phyloP scores from a whole-genome alignment of 2,797 vertebrate genomes.

The Decapterus maruadsi region DNA sequence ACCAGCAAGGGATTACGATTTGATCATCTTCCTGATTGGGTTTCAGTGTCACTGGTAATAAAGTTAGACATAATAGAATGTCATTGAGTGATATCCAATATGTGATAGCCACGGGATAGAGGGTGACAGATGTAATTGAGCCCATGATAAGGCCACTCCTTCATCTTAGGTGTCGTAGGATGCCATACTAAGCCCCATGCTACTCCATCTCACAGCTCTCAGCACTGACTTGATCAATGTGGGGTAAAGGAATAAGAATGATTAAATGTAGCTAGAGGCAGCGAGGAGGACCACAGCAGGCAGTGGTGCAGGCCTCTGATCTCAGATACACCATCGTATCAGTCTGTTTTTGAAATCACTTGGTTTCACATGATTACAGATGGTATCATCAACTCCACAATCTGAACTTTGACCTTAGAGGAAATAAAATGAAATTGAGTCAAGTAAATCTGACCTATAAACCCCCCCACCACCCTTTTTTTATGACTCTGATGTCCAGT shows the following conservation, averaged over 20 bases:
- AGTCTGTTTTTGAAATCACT: constrained; percentile 57
- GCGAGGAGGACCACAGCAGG: constrained; percentile 16
- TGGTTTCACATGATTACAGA: constrained; percentile 67
- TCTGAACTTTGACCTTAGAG: constrained; percentile 67
- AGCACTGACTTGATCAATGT: constrained; percentile 59
- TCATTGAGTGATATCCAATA: constrained; percentile 62
- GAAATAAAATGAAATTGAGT: constrained; percentile 68
- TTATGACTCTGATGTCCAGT: constrained; percentile 49
- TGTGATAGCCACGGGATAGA: constrained; percentile 51
- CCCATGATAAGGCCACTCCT: constrained; percentile 41
- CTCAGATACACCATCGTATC: constrained; percentile 25
- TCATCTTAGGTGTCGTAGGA: constrained; percentile 52
- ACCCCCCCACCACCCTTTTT: background rate
- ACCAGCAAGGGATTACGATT: constrained; percentile 60
- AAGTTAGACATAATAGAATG: constrained; percentile 64
- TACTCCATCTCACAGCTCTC: constrained; percentile 48
- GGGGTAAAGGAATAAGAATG: constrained; percentile 57
- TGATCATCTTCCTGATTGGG: constrained; percentile 60
- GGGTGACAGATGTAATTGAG: constrained; percentile 51
- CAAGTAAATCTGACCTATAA: constrained; percentile 49
- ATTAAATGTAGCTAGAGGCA: constrained; percentile 48
- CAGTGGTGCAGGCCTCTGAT: constrained; percentile 42
- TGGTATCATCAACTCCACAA: constrained; percentile 61
- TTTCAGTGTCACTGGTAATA: constrained; percentile 64
- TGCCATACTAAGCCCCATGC: constrained; percentile 14